Conservation (phyloP, 2,888 invertebrate genomes). For the Parascotia fuliginaria region DNA sequence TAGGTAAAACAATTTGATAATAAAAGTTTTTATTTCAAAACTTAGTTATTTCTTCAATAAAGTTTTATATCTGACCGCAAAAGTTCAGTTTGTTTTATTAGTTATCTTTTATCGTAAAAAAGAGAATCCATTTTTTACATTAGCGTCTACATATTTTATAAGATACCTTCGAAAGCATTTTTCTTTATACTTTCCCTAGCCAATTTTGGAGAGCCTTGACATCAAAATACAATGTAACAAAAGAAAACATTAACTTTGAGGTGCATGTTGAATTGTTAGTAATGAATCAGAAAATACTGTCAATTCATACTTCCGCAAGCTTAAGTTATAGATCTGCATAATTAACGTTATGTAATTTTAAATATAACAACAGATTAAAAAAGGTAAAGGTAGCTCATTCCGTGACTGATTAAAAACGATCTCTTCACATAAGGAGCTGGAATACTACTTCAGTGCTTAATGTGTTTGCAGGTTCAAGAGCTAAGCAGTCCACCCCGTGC, state of each 20-base stretch:
- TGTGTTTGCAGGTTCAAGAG: conserved; percentile 94
- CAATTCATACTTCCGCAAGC: not conserved
- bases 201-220: conserved; percentile 8
- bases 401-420: no score
- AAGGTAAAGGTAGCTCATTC: no score
- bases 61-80: not conserved
- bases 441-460: no score
- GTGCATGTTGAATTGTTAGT: not conserved
- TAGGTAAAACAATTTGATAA: not conserved
- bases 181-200: not conserved
- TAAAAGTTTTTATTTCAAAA: conserved; percentile 8
- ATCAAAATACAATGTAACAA: conserved; percentile 1
- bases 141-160: not conserved
- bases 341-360: no score
- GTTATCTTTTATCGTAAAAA: not conserved
- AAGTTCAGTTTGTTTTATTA: not conserved
- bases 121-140: not conserved
- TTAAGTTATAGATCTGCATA: no score
- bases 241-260: not conserved
- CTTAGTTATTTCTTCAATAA: not conserved
- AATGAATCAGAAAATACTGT: not conserved
- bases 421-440: no score
- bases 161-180: not conserved
- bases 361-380: no score
- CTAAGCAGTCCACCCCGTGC: conserved; percentile 99